These are phyloP conservation scores for Leptonema lineaticorne DNA, from an alignment of 1,140 invertebrate species.

Conservation along the genomic window DNA sequence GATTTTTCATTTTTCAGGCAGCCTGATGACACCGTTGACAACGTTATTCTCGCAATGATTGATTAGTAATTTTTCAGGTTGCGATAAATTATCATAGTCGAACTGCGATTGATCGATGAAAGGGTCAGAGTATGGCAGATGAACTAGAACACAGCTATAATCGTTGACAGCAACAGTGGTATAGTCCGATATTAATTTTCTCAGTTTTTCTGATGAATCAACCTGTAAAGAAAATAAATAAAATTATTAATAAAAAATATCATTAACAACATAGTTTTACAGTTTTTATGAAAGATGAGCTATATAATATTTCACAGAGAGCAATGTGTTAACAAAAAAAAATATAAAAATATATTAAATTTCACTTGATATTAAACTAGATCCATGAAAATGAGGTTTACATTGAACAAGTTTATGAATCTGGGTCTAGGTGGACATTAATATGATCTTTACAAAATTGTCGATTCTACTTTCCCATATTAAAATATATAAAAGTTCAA, in stretches of 20 bases:
- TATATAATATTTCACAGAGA: too few species aligned
- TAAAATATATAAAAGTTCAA: not conserved
- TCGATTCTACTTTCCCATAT: too few species aligned
- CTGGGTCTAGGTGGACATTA: too few species aligned
- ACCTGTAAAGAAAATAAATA: slow-evolving; percentile 48
- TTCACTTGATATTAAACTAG: too few species aligned
- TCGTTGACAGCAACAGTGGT: slow-evolving; percentile 48
- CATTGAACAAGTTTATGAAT: too few species aligned
- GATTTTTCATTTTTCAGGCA: slow-evolving; percentile 57
- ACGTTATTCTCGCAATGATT: slow-evolving; percentile 58
- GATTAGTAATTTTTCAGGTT: slow-evolving; percentile 55
- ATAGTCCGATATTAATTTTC: slow-evolving; percentile 53
- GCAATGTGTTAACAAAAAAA: not conserved
- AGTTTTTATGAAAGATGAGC: too few species aligned
- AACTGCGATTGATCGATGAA: slow-evolving; percentile 53
- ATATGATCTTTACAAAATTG: too few species aligned
- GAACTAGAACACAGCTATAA: slow-evolving; percentile 58
- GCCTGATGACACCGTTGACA: slow-evolving; percentile 56
- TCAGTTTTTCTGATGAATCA: slow-evolving; percentile 58
- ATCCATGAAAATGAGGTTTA: too few species aligned
- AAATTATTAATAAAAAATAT: not conserved
- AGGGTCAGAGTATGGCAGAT: slow-evolving; percentile 53
- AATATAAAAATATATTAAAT: not conserved
- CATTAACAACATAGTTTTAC: too few species aligned
- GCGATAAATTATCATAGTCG: slow-evolving; percentile 48